Conservation (phyloP, 2,797 vertebrate species). For the Cyprinodon diabolis region DNA sequence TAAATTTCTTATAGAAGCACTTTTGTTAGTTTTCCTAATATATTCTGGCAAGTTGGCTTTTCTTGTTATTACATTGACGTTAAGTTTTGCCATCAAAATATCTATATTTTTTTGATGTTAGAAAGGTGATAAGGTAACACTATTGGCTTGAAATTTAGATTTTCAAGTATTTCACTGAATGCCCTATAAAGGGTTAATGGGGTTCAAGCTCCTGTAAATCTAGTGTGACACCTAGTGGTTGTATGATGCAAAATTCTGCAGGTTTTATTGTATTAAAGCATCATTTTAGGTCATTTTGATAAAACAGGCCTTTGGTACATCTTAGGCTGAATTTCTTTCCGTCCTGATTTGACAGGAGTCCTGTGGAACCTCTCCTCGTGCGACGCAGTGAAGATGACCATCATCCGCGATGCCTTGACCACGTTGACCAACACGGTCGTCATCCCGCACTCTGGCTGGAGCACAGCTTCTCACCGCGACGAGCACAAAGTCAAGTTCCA, state of each 20-base stretch:
- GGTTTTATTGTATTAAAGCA: not conserved
- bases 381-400: conserved; percentile 97
- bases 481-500: conserved; percentile 96
- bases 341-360: conserved; percentile 81
- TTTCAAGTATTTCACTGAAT: too few relatives aligned
- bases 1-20: too few relatives aligned
- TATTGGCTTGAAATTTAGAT: too few relatives aligned
- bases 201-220: not conserved
- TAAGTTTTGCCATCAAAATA: too few relatives aligned
- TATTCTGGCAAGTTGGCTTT: too few relatives aligned
- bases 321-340: not conserved
- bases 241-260: not conserved
- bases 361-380: conserved; percentile 98
- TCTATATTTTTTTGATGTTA: too few relatives aligned
- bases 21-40: too few relatives aligned
- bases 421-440: conserved; percentile 94
- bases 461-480: conserved; percentile 90
- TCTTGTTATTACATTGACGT: too few relatives aligned
- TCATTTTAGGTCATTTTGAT: too few relatives aligned
- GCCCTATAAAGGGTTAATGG: too few relatives aligned
- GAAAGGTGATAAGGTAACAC: too few relatives aligned
- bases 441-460: conserved; percentile 97
- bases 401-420: conserved; percentile 91
- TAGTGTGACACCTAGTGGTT: not conserved
- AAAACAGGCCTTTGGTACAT: too few relatives aligned